These are phyloP conservation scores for Trichonephila clavata DNA, from an alignment of 1,140 invertebrate genomes.

Conservation along the genomic window DNA sequence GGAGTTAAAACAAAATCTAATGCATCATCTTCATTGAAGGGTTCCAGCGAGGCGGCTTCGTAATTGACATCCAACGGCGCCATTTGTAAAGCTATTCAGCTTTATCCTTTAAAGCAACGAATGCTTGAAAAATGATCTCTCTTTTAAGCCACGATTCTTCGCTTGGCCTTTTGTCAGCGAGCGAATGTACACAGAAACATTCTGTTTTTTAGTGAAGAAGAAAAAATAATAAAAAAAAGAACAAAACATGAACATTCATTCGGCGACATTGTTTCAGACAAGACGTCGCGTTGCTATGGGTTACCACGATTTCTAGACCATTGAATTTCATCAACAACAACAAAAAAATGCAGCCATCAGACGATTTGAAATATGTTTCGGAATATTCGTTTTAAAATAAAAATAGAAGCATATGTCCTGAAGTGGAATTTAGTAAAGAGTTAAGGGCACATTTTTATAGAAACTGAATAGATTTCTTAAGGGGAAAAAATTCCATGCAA, in stretches of 20 bases:
- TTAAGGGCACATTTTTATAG: background rate
- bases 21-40: background rate
- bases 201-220: background rate
- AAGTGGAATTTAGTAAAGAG: background rate
- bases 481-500: background rate
- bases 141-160: background rate
- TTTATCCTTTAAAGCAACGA: background rate
- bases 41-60: background rate
- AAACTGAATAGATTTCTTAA: background rate
- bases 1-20: background rate
- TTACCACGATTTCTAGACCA: constrained; percentile 52
- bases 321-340: constrained; percentile 42
- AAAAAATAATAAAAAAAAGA: background rate
- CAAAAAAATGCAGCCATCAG: constrained; percentile 41
- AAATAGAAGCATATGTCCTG: background rate
- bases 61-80: constrained; percentile 49
- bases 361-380: constrained; percentile 53
- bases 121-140: constrained; percentile 31
- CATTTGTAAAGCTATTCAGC: constrained; percentile 2
- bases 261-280: constrained; percentile 69
- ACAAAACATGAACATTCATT: constrained; percentile 42
- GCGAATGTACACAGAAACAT: constrained; percentile 18
- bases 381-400: constrained; percentile 30
- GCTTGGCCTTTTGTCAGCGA: constrained; percentile 22
- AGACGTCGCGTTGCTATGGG: constrained; percentile 64